Conservation (phyloP, 92 coral and sea anemone species). For the Epizoanthus scotinus region DNA sequence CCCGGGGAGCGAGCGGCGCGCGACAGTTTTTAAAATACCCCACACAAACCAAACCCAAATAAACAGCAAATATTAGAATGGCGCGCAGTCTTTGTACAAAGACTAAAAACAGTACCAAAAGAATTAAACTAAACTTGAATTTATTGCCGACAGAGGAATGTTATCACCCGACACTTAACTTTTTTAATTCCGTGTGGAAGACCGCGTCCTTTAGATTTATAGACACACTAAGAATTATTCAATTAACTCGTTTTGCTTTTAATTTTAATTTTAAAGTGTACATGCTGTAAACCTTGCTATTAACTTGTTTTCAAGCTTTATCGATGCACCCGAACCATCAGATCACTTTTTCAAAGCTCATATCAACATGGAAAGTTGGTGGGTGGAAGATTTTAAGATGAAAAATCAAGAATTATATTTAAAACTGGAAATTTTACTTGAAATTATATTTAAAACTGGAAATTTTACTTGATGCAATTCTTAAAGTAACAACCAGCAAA, state of each 20-base stretch:
- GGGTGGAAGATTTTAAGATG: not conserved
- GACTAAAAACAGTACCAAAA: not conserved
- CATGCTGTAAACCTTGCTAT: not conserved
- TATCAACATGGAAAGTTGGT: not conserved
- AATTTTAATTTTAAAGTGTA: not conserved
- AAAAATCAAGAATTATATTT: not conserved
- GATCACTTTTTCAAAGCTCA: not conserved
- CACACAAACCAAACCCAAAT: too few relatives aligned
- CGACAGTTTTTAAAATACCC: too few relatives aligned
- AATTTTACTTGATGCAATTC: not conserved
- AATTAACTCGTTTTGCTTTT: not conserved
- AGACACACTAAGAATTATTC: not conserved
- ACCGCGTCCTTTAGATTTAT: too few relatives aligned
- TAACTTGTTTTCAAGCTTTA: not conserved
- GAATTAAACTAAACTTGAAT: not conserved
- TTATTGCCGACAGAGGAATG: slow-evolving; percentile 21
- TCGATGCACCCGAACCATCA: not conserved
- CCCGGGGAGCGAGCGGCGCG: too few relatives aligned
- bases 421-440: not conserved
- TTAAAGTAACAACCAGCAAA: not conserved
- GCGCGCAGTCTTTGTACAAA: too few relatives aligned
- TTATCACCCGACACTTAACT: not conserved
- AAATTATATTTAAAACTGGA: too few relatives aligned
- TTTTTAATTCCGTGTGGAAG: not conserved
- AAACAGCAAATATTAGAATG: too few relatives aligned